A percentile compares a stretch with the other conserved stretches of the same genome.
Conservation (phyloP, 2,888 invertebrate species). For the Cylindroiulus punctatus region DNA sequence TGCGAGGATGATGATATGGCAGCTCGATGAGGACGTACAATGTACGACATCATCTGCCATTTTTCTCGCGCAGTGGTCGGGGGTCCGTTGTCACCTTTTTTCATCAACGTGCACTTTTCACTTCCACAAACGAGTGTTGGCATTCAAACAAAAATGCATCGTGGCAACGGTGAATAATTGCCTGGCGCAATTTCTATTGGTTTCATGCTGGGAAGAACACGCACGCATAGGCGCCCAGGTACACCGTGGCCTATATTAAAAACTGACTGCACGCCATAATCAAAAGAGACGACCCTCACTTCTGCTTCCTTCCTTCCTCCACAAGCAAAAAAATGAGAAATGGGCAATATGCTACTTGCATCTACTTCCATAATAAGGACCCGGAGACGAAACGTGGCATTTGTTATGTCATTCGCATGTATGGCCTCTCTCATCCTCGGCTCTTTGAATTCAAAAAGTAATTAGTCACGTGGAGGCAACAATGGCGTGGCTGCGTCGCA, state of each 20-base stretch:
- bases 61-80: neutral
- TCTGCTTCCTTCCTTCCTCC: conserved; percentile 33
- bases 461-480: conserved; percentile 29
- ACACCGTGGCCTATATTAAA: neutral
- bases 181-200: conserved; percentile 12
- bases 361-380: neutral
- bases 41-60: neutral
- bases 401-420: neutral
- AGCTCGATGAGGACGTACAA: neutral
- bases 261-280: conserved; percentile 29
- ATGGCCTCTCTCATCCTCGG: conserved; percentile 4
- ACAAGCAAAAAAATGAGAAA: conserved; percentile 1
- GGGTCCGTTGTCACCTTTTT: conserved; percentile 16
- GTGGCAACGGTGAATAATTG: conserved; percentile 42
- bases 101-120: conserved; percentile 15
- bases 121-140: neutral
- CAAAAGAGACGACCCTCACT: conserved; percentile 34
- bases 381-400: neutral
- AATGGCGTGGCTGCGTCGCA: neutral
- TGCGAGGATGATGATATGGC: neutral
- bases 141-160: conserved; percentile 31
- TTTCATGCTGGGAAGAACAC: conserved; percentile 22
- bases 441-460: conserved; percentile 34
- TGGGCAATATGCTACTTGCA: neutral
- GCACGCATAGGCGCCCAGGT: conserved; percentile 4